Evolutionary conservation across 2,888 invertebrate genomes (phyloP).

Genomic region (Portevinia maculata): DNA sequence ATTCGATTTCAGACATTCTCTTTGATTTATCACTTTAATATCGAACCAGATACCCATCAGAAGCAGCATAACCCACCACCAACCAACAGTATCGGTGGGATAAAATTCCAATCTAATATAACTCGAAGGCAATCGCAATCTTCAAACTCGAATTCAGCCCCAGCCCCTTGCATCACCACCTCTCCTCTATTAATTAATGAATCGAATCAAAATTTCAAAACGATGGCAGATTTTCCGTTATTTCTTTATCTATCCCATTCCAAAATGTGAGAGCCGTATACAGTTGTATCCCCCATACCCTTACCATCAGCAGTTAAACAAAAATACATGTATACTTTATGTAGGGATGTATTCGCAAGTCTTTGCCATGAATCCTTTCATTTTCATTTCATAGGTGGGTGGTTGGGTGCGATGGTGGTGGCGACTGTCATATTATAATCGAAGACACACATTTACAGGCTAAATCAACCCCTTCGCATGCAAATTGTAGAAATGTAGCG

Average conservation of each 20-base stretch:
- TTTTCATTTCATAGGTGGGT: constrained; percentile 59
- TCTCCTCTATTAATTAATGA: constrained; percentile 71
- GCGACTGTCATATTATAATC: constrained; percentile 70
- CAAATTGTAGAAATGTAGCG: constrained; percentile 68
- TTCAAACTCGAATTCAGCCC: constrained; percentile 33
- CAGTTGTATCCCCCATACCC: background rate
- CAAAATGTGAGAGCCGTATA: background rate
- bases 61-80: too few relatives aligned
- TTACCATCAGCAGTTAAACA: constrained; percentile 49
- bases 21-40: constrained; percentile 69
- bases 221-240: constrained; percentile 71
- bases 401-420: background rate
- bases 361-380: constrained; percentile 69
- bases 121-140: constrained; percentile 30
- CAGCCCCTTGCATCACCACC: background rate
- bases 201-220: constrained; percentile 74
- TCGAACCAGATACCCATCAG: constrained; percentile 32
- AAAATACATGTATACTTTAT: constrained; percentile 37
- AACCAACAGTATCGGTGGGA: constrained; percentile 21
- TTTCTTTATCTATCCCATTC: constrained; percentile 47
- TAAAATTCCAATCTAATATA: constrained; percentile 55
- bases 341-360: constrained; percentile 28
- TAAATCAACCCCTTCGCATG: constrained; percentile 67
- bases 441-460: constrained; percentile 73
- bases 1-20: constrained; percentile 55